Base-by-base conservation (phyloP, 2,113 vertebrate species). In the Connochaetes taurinus region DNA sequence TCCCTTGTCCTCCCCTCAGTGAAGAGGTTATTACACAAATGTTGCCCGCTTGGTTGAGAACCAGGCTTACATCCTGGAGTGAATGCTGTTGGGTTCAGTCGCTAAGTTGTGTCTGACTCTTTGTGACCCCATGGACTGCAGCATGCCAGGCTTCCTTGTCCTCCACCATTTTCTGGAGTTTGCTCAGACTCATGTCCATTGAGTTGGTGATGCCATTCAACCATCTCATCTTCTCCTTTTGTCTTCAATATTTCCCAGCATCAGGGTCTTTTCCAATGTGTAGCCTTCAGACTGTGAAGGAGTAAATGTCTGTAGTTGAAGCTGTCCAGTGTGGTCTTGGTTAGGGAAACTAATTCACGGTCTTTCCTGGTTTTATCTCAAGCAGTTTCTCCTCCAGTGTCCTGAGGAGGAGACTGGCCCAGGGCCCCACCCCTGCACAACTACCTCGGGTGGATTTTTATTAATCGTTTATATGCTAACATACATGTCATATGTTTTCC, bases 1-100 rank as follows among this genome's bases (percentile, higher is more conserved):
- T 1, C 36, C 16, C 5, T 80, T 11, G 19, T 74, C n/a, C 15
- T 27, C 45, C 82, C 15, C 1, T 0, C 11, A 43, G 16, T 13
- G 60, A 58, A 14, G 55, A 84, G 23, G 25, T 13, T 16, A 7
- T 67, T 91, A 40, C 2, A 25, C 40, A 23, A 52, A 33, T 33
- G 17, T n/a, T 11, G n/a, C 11, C 14, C 0, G 0, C 2, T 17
- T 57, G n/a, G 31, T 17, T 40, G 57, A 94, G 55, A 82, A 12
- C 8, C 50, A 85, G 64, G 52, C 19, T 60, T 74, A 78, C 27
- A 7, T 94, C 31, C 4, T 2, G 7, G 33, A 23, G 50, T 10
- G 57, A 43, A 40, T 12, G 67, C 6, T 76, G 3, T 4, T 76
- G 71, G 23, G 71, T 27, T 76, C 71, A 76, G 23, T 14, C 1